Conservation (phyloP, 2,888 invertebrate genomes). For the Drosophila ezoana region DNA sequence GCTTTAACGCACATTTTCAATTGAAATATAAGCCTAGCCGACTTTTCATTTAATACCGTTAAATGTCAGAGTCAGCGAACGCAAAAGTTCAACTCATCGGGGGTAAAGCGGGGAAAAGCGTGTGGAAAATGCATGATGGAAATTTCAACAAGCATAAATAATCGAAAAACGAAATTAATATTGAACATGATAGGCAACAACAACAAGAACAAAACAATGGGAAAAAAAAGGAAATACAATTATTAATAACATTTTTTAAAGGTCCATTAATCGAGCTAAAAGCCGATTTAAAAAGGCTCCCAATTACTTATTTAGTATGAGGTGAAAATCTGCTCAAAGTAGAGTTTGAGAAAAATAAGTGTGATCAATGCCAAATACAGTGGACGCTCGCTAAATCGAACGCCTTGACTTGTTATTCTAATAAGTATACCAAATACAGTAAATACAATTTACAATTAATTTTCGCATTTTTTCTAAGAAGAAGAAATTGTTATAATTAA, state of each 20-base stretch:
- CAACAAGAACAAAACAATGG: neutral
- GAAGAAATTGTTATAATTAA: neutral
- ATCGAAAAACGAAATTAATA: constrained; percentile 3
- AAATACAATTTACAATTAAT: too few species aligned
- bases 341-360: too few species aligned
- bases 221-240: neutral
- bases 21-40: constrained; percentile 5
- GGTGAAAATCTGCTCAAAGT: too few species aligned
- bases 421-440: too few species aligned
- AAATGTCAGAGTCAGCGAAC: constrained; percentile 29
- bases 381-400: too few species aligned
- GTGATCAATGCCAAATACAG: too few species aligned
- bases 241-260: too few species aligned
- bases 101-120: neutral
- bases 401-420: too few species aligned
- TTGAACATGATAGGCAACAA: neutral
- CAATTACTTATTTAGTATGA: too few species aligned
- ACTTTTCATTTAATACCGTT: constrained; percentile 26
- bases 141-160: constrained; percentile 5
- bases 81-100: constrained; percentile 15
- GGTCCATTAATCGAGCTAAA: too few species aligned
- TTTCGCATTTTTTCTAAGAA: too few species aligned
- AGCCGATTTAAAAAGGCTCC: too few species aligned
- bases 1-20: neutral
- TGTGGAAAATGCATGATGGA: neutral